Evolutionary conservation across 2,113 vertebrate genomes (phyloP).

Genomic region (Rhineura floridana): DNA sequence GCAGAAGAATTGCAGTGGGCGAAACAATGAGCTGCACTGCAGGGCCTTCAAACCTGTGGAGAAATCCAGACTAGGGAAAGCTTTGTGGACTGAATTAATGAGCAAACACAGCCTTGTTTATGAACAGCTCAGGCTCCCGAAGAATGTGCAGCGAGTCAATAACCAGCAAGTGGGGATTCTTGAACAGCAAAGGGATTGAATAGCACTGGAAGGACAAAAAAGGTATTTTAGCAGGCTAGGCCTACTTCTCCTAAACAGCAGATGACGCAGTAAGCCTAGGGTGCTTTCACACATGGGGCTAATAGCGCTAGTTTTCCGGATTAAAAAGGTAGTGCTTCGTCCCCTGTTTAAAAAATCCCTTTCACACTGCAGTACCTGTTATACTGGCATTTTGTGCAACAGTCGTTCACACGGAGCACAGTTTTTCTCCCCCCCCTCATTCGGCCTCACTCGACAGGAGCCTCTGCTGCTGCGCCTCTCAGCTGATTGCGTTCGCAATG

Average conservation of each 20-base stretch:
- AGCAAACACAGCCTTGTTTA: background rate
- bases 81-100: constrained; percentile 1
- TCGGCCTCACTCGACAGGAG: no score
- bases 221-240: background rate
- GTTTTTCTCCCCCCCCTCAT: no score
- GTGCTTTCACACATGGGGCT: no score
- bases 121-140: background rate
- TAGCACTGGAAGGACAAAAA: background rate
- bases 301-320: no score
- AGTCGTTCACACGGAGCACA: no score
- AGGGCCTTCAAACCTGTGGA: background rate
- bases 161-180: background rate
- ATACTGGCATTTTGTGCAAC: no score
- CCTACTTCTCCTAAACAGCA: background rate
- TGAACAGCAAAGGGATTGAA: background rate
- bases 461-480: no score
- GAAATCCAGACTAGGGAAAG: background rate
- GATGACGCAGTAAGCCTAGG: no score
- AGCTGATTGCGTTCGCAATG: no score
- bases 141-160: background rate
- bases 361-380: no score
- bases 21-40: background rate
- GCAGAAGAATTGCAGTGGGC: accelerated
- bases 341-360: no score
- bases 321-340: no score